Conservation (phyloP, 2,888 invertebrate genomes). For the Boloria euphrosyne region DNA sequence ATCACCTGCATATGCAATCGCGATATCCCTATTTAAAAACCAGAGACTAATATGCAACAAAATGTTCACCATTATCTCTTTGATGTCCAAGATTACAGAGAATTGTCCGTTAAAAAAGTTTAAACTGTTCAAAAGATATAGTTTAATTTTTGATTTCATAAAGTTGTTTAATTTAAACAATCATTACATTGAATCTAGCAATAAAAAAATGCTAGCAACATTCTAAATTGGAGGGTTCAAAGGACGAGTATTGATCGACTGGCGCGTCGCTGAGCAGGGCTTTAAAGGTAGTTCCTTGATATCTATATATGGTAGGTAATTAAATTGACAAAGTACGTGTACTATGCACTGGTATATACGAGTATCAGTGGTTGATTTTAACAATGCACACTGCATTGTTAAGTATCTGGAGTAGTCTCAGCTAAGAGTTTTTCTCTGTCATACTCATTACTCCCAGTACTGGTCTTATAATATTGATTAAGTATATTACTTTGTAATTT, state of each 20-base stretch:
- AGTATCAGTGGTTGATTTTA: constrained; percentile 9
- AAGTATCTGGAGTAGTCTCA: constrained; percentile 13
- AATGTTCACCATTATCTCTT: too few species aligned
- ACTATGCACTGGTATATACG: constrained; percentile 4
- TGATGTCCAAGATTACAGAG: too few species aligned
- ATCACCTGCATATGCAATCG: too few species aligned
- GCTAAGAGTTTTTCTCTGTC: constrained; percentile 1
- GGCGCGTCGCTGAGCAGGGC: not conserved
- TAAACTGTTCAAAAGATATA: too few species aligned
- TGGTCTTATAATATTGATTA: not conserved
- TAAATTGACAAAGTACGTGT: constrained; percentile 3
- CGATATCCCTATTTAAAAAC: too few species aligned
- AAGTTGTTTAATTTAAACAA: too few species aligned
- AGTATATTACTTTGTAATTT: not conserved
- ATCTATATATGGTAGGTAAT: not conserved
- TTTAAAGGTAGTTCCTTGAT: constrained; percentile 4
- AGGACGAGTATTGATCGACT: constrained; percentile 12
- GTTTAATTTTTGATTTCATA: too few species aligned
- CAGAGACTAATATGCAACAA: too few species aligned
- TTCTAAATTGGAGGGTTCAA: not conserved
- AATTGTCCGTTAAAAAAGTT: too few species aligned
- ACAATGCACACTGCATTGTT: too few species aligned
- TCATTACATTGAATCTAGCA: too few species aligned
- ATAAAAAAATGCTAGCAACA: constrained; percentile 14
- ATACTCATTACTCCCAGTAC: not conserved